Conservation (phyloP, 2,888 invertebrate genomes). For the Allolobophora icterica region DNA sequence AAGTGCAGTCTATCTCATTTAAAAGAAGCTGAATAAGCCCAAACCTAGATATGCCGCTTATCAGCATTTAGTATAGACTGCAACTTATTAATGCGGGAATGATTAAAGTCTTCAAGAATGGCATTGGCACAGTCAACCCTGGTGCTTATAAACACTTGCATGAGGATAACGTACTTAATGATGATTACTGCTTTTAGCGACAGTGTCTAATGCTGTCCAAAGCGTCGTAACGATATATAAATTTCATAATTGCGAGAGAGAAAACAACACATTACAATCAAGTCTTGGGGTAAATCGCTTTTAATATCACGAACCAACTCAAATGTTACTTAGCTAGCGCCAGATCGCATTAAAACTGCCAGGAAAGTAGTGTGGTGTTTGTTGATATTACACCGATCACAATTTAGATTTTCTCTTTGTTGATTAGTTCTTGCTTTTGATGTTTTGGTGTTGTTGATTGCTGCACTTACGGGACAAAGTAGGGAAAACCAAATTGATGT, state of each 20-base stretch:
- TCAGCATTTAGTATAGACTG: no score
- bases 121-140: no score
- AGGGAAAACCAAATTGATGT: conserved; percentile 31
- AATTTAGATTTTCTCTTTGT: conserved; percentile 2
- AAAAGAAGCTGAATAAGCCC: no score
- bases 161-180: no score
- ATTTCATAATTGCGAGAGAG: neutral
- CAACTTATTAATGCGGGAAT: no score
- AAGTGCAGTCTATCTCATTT: no score
- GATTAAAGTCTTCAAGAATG: no score
- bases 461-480: conserved; percentile 28
- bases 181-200: no score
- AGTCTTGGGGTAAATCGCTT: neutral
- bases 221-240: no score
- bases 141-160: no score
- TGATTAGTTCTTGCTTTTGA: neutral
- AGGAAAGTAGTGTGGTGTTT: conserved; percentile 12
- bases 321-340: neutral
- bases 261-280: neutral
- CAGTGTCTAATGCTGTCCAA: no score
- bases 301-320: neutral
- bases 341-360: conserved; percentile 5
- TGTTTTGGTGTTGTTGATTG: neutral
- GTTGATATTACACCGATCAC: conserved; percentile 22
- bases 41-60: no score